Conservation (phyloP, 2,888 invertebrate genomes). For the Panopea generosa region DNA sequence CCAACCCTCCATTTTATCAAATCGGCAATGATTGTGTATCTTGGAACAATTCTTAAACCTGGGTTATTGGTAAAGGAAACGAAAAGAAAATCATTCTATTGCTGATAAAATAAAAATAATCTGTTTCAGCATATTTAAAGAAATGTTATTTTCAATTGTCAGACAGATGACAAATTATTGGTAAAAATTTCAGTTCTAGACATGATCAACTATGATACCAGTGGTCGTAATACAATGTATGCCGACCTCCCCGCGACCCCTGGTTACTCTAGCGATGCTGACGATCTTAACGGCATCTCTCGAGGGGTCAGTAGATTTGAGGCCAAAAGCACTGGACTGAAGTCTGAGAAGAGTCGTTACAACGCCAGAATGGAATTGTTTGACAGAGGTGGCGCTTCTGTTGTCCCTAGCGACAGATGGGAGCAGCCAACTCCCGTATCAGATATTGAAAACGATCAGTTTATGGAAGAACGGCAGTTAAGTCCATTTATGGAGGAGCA, state of each 20-base stretch:
- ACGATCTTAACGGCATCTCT: slow-evolving; percentile 32
- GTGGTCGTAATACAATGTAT: slow-evolving; percentile 57
- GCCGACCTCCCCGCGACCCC: slow-evolving; percentile 55
- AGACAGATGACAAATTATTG: no score
- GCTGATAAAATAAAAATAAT: no score
- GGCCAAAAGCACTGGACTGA: slow-evolving; percentile 34
- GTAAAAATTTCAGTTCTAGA: slow-evolving; percentile 16
- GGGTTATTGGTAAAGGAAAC: no score
- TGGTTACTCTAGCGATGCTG: slow-evolving; percentile 42
- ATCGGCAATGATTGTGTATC: no score
- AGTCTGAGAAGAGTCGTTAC: slow-evolving; percentile 47
- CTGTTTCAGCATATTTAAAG: no score
- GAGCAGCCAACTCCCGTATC: slow-evolving; percentile 49
- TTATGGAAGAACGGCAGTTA: slow-evolving; percentile 14
- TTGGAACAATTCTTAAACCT: no score
- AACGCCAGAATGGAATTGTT: slow-evolving; percentile 54
- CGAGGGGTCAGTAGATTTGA: slow-evolving; percentile 49
- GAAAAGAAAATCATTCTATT: no score
- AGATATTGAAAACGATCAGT: slow-evolving; percentile 22
- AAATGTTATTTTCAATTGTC: no score
- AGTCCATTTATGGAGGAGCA: slow-evolving; percentile 45
- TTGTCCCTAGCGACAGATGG: slow-evolving; percentile 38
- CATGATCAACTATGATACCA: slow-evolving; percentile 23
- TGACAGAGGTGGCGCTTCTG: slow-evolving; percentile 47
- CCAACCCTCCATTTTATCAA: no score